Base-by-base conservation (phyloP, 2,797 vertebrate genomes). In the Nyctalus aviator region DNA sequence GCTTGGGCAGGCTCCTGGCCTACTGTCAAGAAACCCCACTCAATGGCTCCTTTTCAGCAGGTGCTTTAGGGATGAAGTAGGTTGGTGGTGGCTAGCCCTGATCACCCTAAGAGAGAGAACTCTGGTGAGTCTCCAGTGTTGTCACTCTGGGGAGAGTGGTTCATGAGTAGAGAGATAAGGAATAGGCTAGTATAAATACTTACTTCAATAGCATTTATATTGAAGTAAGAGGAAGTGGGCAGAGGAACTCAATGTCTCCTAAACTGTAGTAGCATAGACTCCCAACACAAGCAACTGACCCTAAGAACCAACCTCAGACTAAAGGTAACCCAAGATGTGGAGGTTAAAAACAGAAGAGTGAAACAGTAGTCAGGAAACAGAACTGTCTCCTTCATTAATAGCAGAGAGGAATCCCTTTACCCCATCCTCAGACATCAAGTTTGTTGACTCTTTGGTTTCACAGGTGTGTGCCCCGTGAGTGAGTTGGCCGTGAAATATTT, bases 381-480 rank as follows among this genome's bases (percentile, higher is more conserved):
- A 92, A 75, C 10, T 87, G 14, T 81, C 62, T 82, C 15, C 6
- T 68, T 10, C n/a, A 91, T 15, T 44, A 94, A 92, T 41, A 93
- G 8, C 75, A 41, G 13, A 3, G 25, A 68, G 12, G 48, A 96
- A 71, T 1, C 21, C 32, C 41, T 84, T 84, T 30, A 81, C 7
- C 37, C 73, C 2, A 53, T 46, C 25, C 35, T 59, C 79, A 84
- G 44, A 21, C 37, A 64, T 7, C 23, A 92, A 77, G 32, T 84
- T 82, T 73, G 6, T 73, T 94, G 46, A 75, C n/a, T 72, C 37
- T 81, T 84, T 95, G 55, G 71, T 96, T 95, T 73, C 87, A 84
- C 95, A 99, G 99, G 99, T 21, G 78, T 99, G 37, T 98, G 96
- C 93, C 99, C 99, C 0, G 99, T 99, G 96, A 99, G 98, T 46